Conservation (phyloP, 1,140 invertebrate species). For the Drosophila malerkotliana region DNA sequence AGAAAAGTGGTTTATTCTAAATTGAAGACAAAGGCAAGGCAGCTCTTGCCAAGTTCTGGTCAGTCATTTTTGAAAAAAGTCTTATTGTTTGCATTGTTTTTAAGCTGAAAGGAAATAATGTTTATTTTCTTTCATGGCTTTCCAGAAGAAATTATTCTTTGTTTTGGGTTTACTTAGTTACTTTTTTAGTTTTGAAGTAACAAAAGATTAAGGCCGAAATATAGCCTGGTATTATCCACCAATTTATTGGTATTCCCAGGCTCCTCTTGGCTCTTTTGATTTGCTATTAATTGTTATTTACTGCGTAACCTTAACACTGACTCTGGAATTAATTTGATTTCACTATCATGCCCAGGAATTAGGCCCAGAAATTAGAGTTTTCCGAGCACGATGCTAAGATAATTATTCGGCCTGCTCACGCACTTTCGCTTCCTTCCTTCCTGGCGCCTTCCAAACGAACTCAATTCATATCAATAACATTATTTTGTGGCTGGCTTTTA, state of each 20-base stretch:
- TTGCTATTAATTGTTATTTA: conserved; percentile 34
- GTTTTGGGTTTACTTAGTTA: neutral
- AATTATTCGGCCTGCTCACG: conserved; percentile 47
- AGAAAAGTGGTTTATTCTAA: conserved; percentile 11
- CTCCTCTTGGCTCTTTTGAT: conserved; percentile 7
- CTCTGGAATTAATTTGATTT: conserved; percentile 39
- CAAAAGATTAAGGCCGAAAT: too few species aligned
- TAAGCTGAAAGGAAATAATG: neutral
- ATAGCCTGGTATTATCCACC: neutral
- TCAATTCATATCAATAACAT: conserved; percentile 75
- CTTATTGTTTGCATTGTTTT: neutral
- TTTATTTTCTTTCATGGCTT: neutral
- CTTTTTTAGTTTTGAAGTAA: neutral
- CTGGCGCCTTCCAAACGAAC: conserved; percentile 24
- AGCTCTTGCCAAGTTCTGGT: neutral
- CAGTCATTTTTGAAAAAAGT: neutral
- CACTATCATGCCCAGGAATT: conserved; percentile 14
- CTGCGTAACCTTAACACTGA: neutral
- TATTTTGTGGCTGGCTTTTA: conserved; percentile 19
- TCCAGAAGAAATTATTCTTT: neutral
- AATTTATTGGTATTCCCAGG: conserved; percentile 11
- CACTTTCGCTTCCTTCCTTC: conserved; percentile 51
- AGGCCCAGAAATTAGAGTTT: conserved; percentile 27
- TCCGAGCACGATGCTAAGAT: conserved; percentile 34
- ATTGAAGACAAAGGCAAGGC: conserved; percentile 1